Percentiles rank a stretch among this genome's conserved stretches.
phyloP scores from a whole-genome alignment of 2,888 invertebrate species.

The Lymantria dispar region DNA sequence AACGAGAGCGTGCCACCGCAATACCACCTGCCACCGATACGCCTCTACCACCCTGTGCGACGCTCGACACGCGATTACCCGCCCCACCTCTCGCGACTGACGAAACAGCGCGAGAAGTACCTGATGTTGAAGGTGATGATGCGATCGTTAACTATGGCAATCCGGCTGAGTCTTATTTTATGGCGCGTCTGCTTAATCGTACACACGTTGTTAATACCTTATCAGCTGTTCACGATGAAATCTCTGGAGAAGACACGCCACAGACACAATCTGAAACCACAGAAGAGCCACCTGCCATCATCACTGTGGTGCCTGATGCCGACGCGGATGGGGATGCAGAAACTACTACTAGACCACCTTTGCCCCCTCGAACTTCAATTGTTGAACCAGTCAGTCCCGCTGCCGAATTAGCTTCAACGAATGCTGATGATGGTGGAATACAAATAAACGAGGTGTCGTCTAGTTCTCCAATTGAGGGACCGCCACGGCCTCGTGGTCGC shows the following conservation, averaged over 20 bases:
- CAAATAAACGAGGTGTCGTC: constrained; percentile 87
- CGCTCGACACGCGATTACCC: constrained; percentile 56
- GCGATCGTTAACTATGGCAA: constrained; percentile 69
- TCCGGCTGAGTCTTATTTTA: constrained; percentile 75
- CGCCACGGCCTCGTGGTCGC: constrained; percentile 53
- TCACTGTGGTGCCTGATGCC: constrained; percentile 23
- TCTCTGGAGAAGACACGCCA: constrained; percentile 29
- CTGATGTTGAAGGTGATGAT: constrained; percentile 42
- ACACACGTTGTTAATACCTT: constrained; percentile 67
- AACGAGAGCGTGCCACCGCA: constrained; percentile 30
- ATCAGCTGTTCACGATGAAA: constrained; percentile 66
- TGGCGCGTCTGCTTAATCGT: constrained; percentile 68
- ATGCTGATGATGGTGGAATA: constrained; percentile 68
- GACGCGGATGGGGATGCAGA: constrained; percentile 21
- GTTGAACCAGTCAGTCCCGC: constrained; percentile 11
- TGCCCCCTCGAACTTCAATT: constrained; percentile 15
- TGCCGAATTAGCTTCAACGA: constrained; percentile 10
- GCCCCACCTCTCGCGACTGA: constrained; percentile 28
- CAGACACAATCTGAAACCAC: constrained; percentile 26
- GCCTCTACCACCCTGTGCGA: constrained; percentile 61
- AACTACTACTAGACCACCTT: constrained; percentile 17
- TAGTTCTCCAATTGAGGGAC: constrained; percentile 78
- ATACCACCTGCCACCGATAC: constrained; percentile 30
- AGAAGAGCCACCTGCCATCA: constrained; percentile 20
- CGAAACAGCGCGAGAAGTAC: constrained; percentile 22